Base-by-base conservation (phyloP, 64 coral and sea anemone species). In the Pocillopora verrucosa region DNA sequence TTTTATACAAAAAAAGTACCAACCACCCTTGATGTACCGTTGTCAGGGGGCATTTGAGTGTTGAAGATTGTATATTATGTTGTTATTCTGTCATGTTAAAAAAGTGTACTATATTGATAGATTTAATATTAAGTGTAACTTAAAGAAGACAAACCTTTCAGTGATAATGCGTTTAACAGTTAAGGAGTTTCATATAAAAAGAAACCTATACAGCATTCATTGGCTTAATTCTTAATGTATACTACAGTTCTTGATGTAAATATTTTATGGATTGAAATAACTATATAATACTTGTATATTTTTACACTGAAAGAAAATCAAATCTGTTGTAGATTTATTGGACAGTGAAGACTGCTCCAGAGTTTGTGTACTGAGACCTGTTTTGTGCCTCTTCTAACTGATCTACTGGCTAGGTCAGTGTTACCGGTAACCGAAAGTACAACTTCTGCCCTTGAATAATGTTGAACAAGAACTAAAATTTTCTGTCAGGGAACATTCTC, bases 231-330 rank as follows among this genome's bases (percentile, higher is more conserved):
- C 82, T 85, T 85, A 85, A 85, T 85, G 82, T 85, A 85, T 85
- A 72, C 82, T 85, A 38, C 82, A 85, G 64, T 22, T 58, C 65
- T 14, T 68, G 65, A 72, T 85, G 82, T 85, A 85, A 85, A 85
- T 85, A 85, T 85, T 85, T 85, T 85, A 85, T 85, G 82, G 65
- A 85, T 70, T 85, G 72, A 85, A 65, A 85, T 85, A 38, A 85
- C 82, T 85, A 84, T 84, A 85, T 85, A 63, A 85, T 85, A 85
- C 82, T 85, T 85, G 82, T 85, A 85, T 85, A 85, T 85, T 85
- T 85, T 85, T 85, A 85, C 82, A 85, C 64, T 85, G 70, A 85
- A 85, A 85, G 16, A 84, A 51, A 73, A 58, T 85, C 64, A 68
- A 85, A 72, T 85, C 61, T 83, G 82, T 72, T 85, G 82, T 85